These are phyloP conservation scores for Phymorhynchus buccinoides DNA, from an alignment of 1,140 invertebrate species.

Conservation along the genomic window DNA sequence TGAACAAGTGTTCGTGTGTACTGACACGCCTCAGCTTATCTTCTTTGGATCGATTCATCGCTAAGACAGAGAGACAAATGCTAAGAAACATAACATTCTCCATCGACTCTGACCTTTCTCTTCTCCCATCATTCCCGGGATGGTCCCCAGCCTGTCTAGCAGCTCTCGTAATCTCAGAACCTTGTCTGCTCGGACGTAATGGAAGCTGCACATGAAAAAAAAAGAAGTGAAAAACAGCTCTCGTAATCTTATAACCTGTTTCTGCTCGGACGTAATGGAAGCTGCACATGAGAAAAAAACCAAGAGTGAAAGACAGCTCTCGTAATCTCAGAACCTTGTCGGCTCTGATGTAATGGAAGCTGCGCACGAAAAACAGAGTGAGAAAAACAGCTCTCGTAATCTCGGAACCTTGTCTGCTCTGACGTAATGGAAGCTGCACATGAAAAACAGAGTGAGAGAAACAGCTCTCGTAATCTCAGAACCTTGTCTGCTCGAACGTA, in stretches of 20 bases:
- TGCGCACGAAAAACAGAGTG: too few relatives aligned
- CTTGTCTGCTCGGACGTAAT: constrained; percentile 92
- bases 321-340: constrained; percentile 96
- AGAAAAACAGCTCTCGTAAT: constrained; percentile 87
- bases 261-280: constrained; percentile 93
- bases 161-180: constrained; percentile 95
- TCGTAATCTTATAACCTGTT: constrained; percentile 94
- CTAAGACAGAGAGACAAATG: too few relatives aligned
- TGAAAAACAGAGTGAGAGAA: too few relatives aligned
- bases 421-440: constrained; percentile 87
- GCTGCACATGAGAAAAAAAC: too few relatives aligned
- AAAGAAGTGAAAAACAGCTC: too few relatives aligned
- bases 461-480: constrained; percentile 91
- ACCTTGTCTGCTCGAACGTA: constrained; percentile 95
- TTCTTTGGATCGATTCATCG: too few relatives aligned
- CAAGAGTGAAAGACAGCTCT: too few relatives aligned
- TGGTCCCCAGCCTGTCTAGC: constrained; percentile 88
- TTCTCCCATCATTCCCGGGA: constrained; percentile 91
- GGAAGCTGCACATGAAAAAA: too few relatives aligned
- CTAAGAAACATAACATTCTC: too few relatives aligned
- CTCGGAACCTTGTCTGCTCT: constrained; percentile 96
- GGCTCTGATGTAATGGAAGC: constrained; percentile 90
- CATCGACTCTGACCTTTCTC: too few relatives aligned
- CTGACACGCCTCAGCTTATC: too few relatives aligned
- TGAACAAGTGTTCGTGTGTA: too few relatives aligned